Evolutionary conservation across 2,797 vertebrate genomes (phyloP), one percentile per base, ranked within the genome.

Genomic region (Chiloscyllium punctatum): DNA sequence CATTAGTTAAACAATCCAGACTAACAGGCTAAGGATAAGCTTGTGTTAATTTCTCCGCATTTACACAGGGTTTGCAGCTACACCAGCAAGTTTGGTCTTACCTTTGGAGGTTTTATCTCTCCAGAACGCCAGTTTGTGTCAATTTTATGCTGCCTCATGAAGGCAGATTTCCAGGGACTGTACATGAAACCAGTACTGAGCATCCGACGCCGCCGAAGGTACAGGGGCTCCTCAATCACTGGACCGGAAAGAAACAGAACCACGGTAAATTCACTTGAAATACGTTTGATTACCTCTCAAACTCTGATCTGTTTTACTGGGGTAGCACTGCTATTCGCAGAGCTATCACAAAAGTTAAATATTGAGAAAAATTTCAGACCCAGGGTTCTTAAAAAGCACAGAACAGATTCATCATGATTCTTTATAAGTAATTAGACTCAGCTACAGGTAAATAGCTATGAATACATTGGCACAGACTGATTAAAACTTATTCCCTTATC

Each of bases 91-190:
- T 30, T 95, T 3, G 15, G 33, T 30, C 95, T 94, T n/a, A 97
- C 97, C 97, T 97, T 97, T 72, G 97, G 97, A 3, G 97, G 96
- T 7, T 86, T 96, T 21, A 97, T 96, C 33, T 97, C 97, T 42
- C 97, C 97, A 0, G 96, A 96, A 1, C 97, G 97, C 97, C 97
- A 97, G 37, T 97, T 97, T 96, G 96, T 97, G 95, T 97, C 97
- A 0, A 97, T 97, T 1, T 91, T 96, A 96, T 97, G 97, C 96
- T 97, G 97, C 3, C 97, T 96, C 95, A 97, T 96, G 96, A 97
- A 97, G 37, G 97, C 97, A 0, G 97, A 96, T 86, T 97, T 97
- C 97, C 97, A 97, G 57, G 97, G 97, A 95, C 97, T 97, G 96
- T 97, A 97, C 96, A 97, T 97, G 96, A 97, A 97, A 0, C 97